A percentile compares a stretch with the other conserved stretches of the same genome.
These are phyloP conservation scores for Pipistrellus kuhlii DNA, from an alignment of 2,797 vertebrate species.

Conservation along the genomic window DNA sequence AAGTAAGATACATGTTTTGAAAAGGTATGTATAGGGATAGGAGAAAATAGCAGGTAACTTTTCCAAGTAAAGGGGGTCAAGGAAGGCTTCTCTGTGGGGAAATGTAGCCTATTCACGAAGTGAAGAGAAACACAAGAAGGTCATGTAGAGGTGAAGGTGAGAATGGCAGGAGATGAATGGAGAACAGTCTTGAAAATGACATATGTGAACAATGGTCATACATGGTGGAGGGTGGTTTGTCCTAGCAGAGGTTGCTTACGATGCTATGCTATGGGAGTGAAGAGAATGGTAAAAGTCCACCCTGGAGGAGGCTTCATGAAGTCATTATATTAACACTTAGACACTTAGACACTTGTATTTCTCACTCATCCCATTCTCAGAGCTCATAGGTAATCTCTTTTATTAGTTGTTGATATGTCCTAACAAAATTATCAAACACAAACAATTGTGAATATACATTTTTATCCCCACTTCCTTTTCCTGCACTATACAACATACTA, in stretches of 20 bases:
- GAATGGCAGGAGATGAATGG: background rate
- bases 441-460: background rate
- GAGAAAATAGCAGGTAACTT: background rate
- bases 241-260: background rate
- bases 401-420: background rate
- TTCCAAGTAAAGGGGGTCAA: background rate
- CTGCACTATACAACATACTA: background rate
- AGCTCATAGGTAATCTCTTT: background rate
- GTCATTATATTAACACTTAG: background rate
- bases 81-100: background rate
- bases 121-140: background rate
- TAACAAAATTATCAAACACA: constrained; percentile 33
- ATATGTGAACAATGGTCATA: background rate
- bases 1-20: background rate
- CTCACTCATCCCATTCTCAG: background rate
- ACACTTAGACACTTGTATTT: background rate
- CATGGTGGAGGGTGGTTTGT: background rate
- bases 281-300: background rate
- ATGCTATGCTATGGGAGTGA: background rate
- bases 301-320: background rate
- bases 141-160: background rate
- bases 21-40: background rate
- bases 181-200: background rate
- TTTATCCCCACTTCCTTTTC: background rate
- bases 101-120: background rate